Base-by-base conservation (phyloP, 2,797 vertebrate genomes). In the Sebastes taczanowskii region DNA sequence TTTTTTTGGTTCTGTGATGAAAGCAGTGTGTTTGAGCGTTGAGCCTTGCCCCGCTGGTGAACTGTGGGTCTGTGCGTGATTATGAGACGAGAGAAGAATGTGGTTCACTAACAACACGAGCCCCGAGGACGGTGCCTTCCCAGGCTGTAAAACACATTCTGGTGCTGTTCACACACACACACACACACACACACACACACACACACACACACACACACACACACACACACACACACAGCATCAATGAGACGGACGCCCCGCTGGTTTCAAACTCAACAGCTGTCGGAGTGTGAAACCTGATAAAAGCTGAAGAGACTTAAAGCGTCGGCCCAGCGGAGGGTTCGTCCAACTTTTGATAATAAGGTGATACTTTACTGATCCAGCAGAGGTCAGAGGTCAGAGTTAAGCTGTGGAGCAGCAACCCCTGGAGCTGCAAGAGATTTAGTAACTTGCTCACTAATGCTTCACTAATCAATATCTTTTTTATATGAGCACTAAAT, bases 121-220 rank as follows among this genome's bases (percentile, higher is more conserved):
- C 83, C 81, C 88, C 11, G 80, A 91, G 85, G 86, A 85, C 80
- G 56, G 25, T 85, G 77, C 87, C 86, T 86, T 89, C 88, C 81
- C 88, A 88, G 89, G 88, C 90, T 87, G 86, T 91, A 89, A 93
- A 93, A 91, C 88, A 84, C 91, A 88, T 80, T 88, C 56, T 83
- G 81, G 52, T 87, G 79, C 75, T 71, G 73, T 71, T 68, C 66
- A 66, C 59, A 66, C 34, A 9, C 72, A 34, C 34, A 9, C 76
- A 46, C 71, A 49, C 72, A 69, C 59, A 34, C 49, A 58, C 77
- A 32, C 73, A 69, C 59, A 52, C 66, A 56, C 74, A 7, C 76
- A 53, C 71, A 11, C 77, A 83, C 71, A 61, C 73, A 65, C 64
- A 49, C 72, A 69, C 59, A 34, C 49, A 58, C 77, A 32, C 73